Base-by-base conservation (phyloP, 2,888 invertebrate species). In the Spisula solida region DNA sequence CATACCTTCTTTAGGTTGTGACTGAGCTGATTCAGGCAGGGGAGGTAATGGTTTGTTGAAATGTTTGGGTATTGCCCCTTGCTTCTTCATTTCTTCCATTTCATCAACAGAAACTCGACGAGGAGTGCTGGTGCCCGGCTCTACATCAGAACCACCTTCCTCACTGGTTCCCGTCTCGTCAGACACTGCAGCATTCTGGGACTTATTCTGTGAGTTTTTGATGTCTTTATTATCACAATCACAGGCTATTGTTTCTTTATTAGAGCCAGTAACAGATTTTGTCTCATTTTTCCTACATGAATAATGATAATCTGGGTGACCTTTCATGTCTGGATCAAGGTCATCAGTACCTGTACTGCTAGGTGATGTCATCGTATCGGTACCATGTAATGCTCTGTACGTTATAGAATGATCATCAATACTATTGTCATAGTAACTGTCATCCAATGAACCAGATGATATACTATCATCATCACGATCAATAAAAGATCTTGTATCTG, bases 1-100 rank as follows among this genome's bases (percentile, higher is more conserved):
- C 80, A 82, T 56, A 92, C 92, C 92, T 85, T 91, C 88, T 87
- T 87, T 92, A 41, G 90, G 80, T 55, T 81, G 85, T 48, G 88
- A 84, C 14, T 85, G 34, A 16, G 70, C 34, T 14, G 90, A 90
- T 85, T 90, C 91, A 51, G 93, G 91, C 16, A 92, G 80, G 25
- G 90, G 86, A 80, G 92, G 93, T 81, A 92, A 87, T 84, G 93
- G 91, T 85, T 90, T 92, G 60, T 89, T 88, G 75, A 93, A 94
- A 84, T 91, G 92, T 88, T 95, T 95, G 10, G 95, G 95, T 82
- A 95, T 95, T 70, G 95, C 95, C 31, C 95, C 95, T 87, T 95
- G 94, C 81, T 94, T 94, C 82, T 93, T 94, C 94, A 95, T 94
- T 20, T 92, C 88, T 55, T 95, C 95, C 60, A 95, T 90, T 78